These are phyloP conservation scores for Eurypyga helias DNA, from an alignment of 2,113 vertebrate genomes.

Conservation along the genomic window DNA sequence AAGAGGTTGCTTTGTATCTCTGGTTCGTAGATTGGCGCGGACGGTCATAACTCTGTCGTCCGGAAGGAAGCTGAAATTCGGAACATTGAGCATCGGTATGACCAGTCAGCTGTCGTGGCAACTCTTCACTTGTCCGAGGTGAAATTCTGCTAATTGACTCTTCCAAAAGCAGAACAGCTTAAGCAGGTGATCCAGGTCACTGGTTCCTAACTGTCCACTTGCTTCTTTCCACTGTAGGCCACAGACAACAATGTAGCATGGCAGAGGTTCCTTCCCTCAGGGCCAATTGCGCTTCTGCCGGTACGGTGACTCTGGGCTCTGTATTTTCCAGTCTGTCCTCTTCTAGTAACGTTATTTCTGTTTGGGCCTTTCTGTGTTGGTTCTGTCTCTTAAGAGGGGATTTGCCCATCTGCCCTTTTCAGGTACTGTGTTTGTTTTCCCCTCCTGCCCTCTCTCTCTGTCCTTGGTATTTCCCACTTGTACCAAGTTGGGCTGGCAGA, in stretches of 20 bases:
- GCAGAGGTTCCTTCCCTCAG: constrained; percentile 96
- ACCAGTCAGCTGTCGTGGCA: constrained; percentile 95
- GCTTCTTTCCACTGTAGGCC: constrained; percentile 73
- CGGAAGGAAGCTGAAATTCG: constrained; percentile 85
- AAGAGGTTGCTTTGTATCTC: neutral
- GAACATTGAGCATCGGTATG: constrained; percentile 89
- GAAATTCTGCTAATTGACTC: neutral
- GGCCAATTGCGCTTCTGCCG: constrained; percentile 94
- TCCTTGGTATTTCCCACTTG: neutral
- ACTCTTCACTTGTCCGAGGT: constrained; percentile 94
- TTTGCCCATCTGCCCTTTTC: neutral
- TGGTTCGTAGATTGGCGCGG: constrained; percentile 88
- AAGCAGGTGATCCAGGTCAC: neutral
- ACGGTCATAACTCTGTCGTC: constrained; percentile 92
- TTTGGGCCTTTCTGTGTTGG: neutral
- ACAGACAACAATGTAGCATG: constrained; percentile 97
- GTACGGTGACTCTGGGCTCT: constrained; percentile 73
- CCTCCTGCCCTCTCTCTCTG: neutral
- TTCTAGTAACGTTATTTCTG: neutral
- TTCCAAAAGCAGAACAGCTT: neutral
- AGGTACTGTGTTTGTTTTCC: neutral
- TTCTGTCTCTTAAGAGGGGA: neutral
- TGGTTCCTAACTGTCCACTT: neutral
- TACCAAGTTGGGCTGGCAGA: neutral
- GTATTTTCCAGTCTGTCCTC: neutral